Evolutionary conservation across 2,888 invertebrate species (phyloP).

Genomic region (Atrina japonica): DNA sequence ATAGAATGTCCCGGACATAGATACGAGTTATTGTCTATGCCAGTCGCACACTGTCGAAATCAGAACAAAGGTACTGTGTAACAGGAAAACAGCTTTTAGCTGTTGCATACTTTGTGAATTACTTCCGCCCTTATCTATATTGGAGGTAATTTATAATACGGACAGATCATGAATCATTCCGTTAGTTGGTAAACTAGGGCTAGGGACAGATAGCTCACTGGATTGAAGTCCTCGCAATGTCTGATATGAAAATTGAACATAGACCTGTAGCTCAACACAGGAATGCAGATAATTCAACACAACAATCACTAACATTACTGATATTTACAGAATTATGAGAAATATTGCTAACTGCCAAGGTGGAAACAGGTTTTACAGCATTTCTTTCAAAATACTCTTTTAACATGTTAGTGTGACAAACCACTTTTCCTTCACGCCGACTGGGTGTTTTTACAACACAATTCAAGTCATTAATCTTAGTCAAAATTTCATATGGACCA

Average conservation of each 20-base stretch:
- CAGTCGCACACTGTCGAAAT: slow-evolving; percentile 36
- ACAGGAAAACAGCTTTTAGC: slow-evolving; percentile 44
- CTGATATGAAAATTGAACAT: slow-evolving; percentile 21
- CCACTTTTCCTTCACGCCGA: too few species aligned
- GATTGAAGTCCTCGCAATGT: slow-evolving; percentile 17
- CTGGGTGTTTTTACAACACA: too few species aligned
- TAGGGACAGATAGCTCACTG: slow-evolving; percentile 37
- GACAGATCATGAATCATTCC: slow-evolving; percentile 42
- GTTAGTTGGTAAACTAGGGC: slow-evolving; percentile 35
- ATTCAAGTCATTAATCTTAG: too few species aligned
- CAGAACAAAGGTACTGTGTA: slow-evolving; percentile 40
- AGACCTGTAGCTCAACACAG: too few species aligned
- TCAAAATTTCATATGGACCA: too few species aligned
- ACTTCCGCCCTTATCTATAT: slow-evolving; percentile 43
- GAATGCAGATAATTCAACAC: too few species aligned
- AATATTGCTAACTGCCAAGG: too few species aligned
- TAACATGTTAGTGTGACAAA: too few species aligned
- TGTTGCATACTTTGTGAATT: slow-evolving; percentile 30
- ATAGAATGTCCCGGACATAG: slow-evolving; percentile 32
- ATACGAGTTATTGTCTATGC: slow-evolving; percentile 39
- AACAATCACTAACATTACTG: too few species aligned
- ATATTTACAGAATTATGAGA: too few species aligned
- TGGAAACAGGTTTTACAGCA: too few species aligned
- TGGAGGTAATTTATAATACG: slow-evolving; percentile 36
- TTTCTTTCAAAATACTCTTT: too few species aligned